Conservation (phyloP, 2,888 invertebrate species). For the Pimpla rufipes region DNA sequence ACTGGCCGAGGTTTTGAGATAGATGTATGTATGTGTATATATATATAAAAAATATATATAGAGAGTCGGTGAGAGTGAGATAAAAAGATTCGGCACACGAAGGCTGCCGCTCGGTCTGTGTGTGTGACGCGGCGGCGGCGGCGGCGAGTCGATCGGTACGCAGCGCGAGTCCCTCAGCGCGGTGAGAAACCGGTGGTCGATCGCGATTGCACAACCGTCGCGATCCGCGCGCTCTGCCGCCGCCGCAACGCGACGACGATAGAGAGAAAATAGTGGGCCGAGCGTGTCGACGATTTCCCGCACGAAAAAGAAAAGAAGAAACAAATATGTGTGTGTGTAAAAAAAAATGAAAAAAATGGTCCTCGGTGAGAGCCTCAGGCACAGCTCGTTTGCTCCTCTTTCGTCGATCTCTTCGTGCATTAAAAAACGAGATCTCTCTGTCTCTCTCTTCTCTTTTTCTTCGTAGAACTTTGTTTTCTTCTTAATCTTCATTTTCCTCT, state of each 20-base stretch:
- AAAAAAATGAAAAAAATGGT: neutral
- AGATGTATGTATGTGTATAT: neutral
- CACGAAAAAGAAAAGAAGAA: conserved; percentile 20
- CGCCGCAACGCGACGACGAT: neutral
- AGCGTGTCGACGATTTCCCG: conserved; percentile 59
- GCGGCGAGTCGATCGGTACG: conserved; percentile 38
- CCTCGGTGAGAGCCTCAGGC: conserved; percentile 30
- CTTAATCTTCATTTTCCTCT: conserved; percentile 16
- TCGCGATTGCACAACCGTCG: conserved; percentile 58
- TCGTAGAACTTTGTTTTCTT: neutral
- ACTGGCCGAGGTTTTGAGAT: conserved; percentile 52
- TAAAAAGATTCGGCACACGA: conserved; percentile 20
- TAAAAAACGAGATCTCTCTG: conserved; percentile 26
- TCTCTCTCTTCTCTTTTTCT: conserved; percentile 9
- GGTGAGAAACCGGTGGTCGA: conserved; percentile 63
- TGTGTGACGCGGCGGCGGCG: conserved; percentile 46
- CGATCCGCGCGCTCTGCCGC: conserved; percentile 45
- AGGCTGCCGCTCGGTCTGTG: neutral
- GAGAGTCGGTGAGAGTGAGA: conserved; percentile 30
- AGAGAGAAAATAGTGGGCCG: conserved; percentile 7
- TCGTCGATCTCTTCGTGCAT: conserved; percentile 22
- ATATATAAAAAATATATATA: neutral
- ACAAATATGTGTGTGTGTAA: too few species aligned
- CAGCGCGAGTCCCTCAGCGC: conserved; percentile 41
- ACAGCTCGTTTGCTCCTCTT: conserved; percentile 14